phyloP scores from a whole-genome alignment of 1,140 invertebrate genomes.

The Mercenaria mercenaria region DNA sequence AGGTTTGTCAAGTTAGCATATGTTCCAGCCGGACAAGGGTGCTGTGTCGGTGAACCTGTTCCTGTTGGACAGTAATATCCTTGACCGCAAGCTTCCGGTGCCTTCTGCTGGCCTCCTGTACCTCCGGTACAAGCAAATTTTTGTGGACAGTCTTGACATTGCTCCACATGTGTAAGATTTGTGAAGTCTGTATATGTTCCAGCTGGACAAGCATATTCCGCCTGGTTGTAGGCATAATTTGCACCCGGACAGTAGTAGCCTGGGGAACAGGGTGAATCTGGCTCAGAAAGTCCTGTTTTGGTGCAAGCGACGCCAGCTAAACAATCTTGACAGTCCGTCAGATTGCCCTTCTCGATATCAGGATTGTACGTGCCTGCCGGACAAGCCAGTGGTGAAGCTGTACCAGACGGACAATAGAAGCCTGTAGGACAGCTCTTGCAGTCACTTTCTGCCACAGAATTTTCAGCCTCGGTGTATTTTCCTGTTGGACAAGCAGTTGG shows the following conservation, averaged over 20 bases:
- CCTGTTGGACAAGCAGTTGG: conserved; percentile 80
- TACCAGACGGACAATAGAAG: conserved; percentile 80
- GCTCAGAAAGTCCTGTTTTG: conserved; percentile 76
- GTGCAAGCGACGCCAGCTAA: conserved; percentile 82
- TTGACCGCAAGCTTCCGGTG: conserved; percentile 80
- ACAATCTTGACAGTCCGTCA: conserved; percentile 75
- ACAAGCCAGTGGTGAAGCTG: conserved; percentile 79
- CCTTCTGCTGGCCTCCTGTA: conserved; percentile 82
- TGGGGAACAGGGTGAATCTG: conserved; percentile 81
- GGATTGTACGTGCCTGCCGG: conserved; percentile 80
- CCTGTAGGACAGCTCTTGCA: conserved; percentile 82
- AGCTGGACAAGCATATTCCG: conserved; percentile 82
- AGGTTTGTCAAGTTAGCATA: conserved; percentile 83
- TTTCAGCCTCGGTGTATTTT: conserved; percentile 83
- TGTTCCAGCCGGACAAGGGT: conserved; percentile 81
- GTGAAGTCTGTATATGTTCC: conserved; percentile 82
- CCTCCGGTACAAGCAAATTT: conserved; percentile 78
- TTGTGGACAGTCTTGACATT: conserved; percentile 80
- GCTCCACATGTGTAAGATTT: conserved; percentile 81
- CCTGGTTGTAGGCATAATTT: conserved; percentile 79
- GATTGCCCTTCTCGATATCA: conserved; percentile 62
- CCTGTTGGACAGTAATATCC: conserved; percentile 83
- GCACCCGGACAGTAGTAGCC: conserved; percentile 83
- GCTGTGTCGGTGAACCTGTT: conserved; percentile 75
- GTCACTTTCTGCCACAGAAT: conserved; percentile 73